phyloP scores from a whole-genome alignment of 2,797 vertebrate species.

The Danio jaintianensis region DNA sequence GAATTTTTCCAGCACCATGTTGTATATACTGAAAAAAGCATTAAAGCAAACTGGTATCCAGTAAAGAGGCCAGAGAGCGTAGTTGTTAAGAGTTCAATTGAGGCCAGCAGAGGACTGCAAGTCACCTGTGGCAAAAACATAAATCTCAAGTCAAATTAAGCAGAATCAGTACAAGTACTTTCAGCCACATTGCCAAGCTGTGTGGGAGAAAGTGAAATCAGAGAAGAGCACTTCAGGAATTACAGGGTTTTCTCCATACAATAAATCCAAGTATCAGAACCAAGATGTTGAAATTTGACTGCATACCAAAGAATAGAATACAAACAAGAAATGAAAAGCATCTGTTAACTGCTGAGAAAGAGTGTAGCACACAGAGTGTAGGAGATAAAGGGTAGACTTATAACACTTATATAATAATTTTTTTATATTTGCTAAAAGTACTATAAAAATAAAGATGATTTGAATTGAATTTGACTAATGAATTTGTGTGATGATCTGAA shows the following conservation, averaged over 20 bases:
- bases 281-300: not conserved
- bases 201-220: not conserved
- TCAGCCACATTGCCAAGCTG: not conserved
- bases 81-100: not conserved
- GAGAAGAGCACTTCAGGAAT: not conserved
- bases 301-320: not conserved
- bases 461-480: too few relatives aligned
- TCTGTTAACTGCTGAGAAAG: not conserved
- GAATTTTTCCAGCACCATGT: too few relatives aligned
- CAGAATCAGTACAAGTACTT: not conserved
- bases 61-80: not conserved
- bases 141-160: not conserved
- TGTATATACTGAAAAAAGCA: too few relatives aligned
- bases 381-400: not conserved
- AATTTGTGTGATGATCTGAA: too few relatives aligned
- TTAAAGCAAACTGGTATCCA: too few relatives aligned
- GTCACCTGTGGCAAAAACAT: not conserved
- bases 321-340: not conserved
- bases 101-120: not conserved
- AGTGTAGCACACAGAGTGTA: too few relatives aligned
- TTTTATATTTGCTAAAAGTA: too few relatives aligned
- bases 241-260: not conserved
- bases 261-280: not conserved
- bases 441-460: too few relatives aligned
- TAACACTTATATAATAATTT: too few relatives aligned